Conservation (phyloP, 2,797 vertebrate genomes). For the Bradypodion pumilum region DNA sequence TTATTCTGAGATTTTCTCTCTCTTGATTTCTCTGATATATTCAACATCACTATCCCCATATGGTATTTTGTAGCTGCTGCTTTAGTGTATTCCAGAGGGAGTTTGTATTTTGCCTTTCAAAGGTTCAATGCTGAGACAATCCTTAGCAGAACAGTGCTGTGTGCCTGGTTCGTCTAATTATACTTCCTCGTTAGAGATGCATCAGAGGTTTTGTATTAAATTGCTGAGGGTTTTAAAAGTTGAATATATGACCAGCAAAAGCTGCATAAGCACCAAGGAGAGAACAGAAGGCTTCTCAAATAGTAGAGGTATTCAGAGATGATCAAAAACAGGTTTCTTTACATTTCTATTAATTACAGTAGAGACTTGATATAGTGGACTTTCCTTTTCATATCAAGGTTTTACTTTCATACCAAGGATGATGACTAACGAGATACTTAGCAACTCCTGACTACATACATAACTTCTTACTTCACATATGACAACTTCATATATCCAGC, state of each 20-base stretch:
- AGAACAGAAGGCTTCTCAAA: slow-evolving; percentile 45
- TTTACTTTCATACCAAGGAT: too few relatives aligned
- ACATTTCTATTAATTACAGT: slow-evolving; percentile 11
- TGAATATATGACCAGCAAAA: slow-evolving; percentile 55
- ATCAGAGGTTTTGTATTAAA: slow-evolving; percentile 50
- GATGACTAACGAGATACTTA: too few relatives aligned
- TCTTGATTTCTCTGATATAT: slow-evolving; percentile 61
- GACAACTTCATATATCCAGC: too few relatives aligned
- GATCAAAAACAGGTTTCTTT: slow-evolving; percentile 19
- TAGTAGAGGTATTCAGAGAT: slow-evolving; percentile 17
- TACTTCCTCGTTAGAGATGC: slow-evolving; percentile 57
- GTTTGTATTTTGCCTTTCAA: slow-evolving; percentile 61
- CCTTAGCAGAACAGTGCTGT: slow-evolving; percentile 14
- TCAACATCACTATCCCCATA: slow-evolving; percentile 62
- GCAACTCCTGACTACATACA: too few relatives aligned
- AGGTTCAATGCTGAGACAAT: slow-evolving; percentile 49
- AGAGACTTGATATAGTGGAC: too few relatives aligned
- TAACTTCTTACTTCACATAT: too few relatives aligned
- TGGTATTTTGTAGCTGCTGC: slow-evolving; percentile 56
- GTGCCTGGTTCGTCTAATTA: slow-evolving; percentile 58
- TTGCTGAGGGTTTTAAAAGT: slow-evolving; percentile 53
- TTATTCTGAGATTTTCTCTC: slow-evolving; percentile 44
- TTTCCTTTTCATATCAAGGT: too few relatives aligned
- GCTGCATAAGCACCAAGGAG: slow-evolving; percentile 38
- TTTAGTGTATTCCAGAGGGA: slow-evolving; percentile 54